Percentiles rank a stretch among this genome's conserved stretches.
phyloP scores from a whole-genome alignment of 2,797 vertebrate species.

The Centroberyx gerrardi region DNA sequence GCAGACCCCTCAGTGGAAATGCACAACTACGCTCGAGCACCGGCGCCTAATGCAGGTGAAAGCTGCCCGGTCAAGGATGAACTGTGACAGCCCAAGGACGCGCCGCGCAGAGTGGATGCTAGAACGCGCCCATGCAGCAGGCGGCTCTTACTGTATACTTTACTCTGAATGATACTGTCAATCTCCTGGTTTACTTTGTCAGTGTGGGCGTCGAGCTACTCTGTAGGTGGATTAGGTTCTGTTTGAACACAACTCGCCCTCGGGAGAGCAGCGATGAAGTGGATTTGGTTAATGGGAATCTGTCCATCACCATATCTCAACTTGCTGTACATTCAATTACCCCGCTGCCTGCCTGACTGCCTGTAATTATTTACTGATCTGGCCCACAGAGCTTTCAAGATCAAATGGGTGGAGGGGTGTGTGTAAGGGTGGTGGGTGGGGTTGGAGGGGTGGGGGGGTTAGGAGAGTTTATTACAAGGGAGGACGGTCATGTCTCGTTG shows the following conservation, averaged over 20 bases:
- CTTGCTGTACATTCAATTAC: conserved; percentile 75
- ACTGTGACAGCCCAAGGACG: not conserved
- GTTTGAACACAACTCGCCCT: conserved; percentile 71
- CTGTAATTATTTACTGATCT: conserved; percentile 89
- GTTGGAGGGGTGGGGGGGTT: conserved; percentile 10
- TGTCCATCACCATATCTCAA: conserved; percentile 77
- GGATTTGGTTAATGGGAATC: conserved; percentile 80
- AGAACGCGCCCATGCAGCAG: not conserved
- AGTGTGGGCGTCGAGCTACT: conserved; percentile 32
- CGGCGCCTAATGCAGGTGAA: conserved; percentile 13
- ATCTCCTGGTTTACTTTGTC: conserved; percentile 52
- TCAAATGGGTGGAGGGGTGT: conserved; percentile 81
- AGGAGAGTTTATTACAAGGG: conserved; percentile 65
- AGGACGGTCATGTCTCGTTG: conserved; percentile 85
- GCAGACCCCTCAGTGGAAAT: conserved; percentile 7
- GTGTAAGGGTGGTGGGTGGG: conserved; percentile 33
- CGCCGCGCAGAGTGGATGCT: not conserved
- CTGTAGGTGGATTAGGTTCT: conserved; percentile 68
- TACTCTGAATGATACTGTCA: conserved; percentile 53
- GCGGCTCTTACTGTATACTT: conserved; percentile 29
- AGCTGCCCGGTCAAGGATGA: conserved; percentile 27
- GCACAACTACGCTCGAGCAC: not conserved
- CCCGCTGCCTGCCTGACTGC: conserved; percentile 74
- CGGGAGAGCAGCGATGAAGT: conserved; percentile 61
- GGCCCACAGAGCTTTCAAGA: conserved; percentile 82